Base-by-base conservation (phyloP, 2,797 vertebrate genomes). In the Dipus sagitta region DNA sequence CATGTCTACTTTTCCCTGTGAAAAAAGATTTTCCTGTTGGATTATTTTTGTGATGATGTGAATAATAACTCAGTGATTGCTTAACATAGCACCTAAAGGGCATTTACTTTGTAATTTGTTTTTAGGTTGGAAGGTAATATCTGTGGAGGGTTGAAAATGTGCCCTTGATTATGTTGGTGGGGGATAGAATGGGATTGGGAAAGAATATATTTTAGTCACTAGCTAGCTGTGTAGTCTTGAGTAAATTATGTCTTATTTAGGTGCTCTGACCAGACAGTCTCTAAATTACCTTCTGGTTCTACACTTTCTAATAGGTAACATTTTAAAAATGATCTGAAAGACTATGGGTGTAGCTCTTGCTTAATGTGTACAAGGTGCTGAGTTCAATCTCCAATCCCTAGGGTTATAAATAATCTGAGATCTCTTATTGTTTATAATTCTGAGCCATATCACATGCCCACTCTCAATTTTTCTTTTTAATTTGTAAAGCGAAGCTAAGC, bases 401-500 rank as follows among this genome's bases (percentile, higher is more conserved):
- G 11, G 47, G 3, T 11, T 47, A 47, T 9, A 47, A 47, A 47
- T 47, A 47, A 47, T 47, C 47, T 47, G 28, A 21, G 89, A 4
- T 67, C 71, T 82, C 23, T 64, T 80, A 38, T 24, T 93, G 79
- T 91, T n/a, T 92, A 7, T 83, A 30, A 65, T 88, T 86, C 83
- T 84, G 72, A 30, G 3, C 42, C 47, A 34, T 42, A 64, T 85
- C 88, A 64, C 6, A 62, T 28, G 34, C 17, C n/a, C 65, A 13
- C 34, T 83, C 23, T 82, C 30, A 10, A 42, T 67, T 11, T 70
- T 89, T 23, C 30, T 52, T 47, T 12, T 28, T 64, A 95, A 60
- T 96, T 89, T 80, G 52, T n/a, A 93, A 91, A 91, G 54, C 32
- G 32, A 58, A 74, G 62, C n/a, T 71, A 92, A 79, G 1, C 21